Percentiles rank a stretch among this genome's conserved stretches.
These are phyloP conservation scores for Littorina saxatilis DNA, from an alignment of 1,140 invertebrate species.

Conservation along the genomic window DNA sequence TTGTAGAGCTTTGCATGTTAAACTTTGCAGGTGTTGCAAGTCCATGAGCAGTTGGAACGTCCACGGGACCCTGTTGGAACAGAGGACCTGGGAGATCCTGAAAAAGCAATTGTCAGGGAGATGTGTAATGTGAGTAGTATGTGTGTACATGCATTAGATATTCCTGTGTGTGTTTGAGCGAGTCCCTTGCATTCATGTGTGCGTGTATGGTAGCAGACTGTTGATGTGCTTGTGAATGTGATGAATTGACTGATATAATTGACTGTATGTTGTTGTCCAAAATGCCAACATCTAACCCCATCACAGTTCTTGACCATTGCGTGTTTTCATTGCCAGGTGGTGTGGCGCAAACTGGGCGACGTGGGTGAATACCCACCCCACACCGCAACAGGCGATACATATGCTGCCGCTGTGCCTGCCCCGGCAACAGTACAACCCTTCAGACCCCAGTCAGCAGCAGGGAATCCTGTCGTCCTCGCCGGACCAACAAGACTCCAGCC, in stretches of 20 bases:
- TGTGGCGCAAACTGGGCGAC: conserved; percentile 74
- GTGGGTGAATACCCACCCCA: conserved; percentile 48
- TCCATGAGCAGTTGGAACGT: conserved; percentile 89
- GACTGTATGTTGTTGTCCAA: too few relatives aligned
- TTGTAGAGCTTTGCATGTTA: too few relatives aligned
- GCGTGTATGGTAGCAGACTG: background rate
- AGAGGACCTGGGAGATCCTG: conserved; percentile 86
- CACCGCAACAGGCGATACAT: background rate
- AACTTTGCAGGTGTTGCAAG: conserved; percentile 85
- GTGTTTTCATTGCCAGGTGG: conserved; percentile 73
- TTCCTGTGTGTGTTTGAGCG: too few relatives aligned
- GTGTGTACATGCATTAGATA: too few relatives aligned
- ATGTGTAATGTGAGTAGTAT: conserved; percentile 96
- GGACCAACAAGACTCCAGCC: background rate
- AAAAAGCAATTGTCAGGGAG: conserved; percentile 94
- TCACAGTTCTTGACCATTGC: too few relatives aligned
- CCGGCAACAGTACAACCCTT: background rate
- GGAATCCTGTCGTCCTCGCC: background rate
- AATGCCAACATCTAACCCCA: too few relatives aligned
- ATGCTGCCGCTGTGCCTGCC: conserved; percentile 11
- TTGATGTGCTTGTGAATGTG: background rate
- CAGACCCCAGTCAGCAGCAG: background rate
- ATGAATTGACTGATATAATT: too few relatives aligned
- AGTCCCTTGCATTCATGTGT: too few relatives aligned
- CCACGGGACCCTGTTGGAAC: conserved; percentile 64